A percentile compares a stretch with the other conserved stretches of the same genome.
Evolutionary conservation across 2,888 invertebrate species (phyloP).

Genomic region (Agriotes lineatus): DNA sequence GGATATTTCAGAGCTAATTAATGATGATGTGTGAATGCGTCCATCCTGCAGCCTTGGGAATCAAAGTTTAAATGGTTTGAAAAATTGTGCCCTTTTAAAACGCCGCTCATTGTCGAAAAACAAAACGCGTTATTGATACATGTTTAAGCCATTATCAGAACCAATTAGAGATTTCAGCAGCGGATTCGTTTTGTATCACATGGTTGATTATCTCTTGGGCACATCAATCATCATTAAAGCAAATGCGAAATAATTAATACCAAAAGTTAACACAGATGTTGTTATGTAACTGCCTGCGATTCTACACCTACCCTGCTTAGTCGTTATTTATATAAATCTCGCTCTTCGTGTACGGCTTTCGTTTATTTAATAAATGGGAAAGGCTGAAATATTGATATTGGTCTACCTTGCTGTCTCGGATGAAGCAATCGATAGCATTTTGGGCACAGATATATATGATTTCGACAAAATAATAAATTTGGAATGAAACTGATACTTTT

Average conservation of each 20-base stretch:
- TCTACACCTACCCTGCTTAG: background rate
- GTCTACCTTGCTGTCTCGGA: no score
- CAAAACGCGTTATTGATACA: constrained; percentile 30
- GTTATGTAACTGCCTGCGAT: background rate
- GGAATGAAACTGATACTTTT: no score
- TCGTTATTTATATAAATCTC: background rate
- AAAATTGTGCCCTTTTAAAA: background rate
- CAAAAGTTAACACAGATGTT: constrained; percentile 16
- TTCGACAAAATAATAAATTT: no score
- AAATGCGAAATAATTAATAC: constrained; percentile 20
- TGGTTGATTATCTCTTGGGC: constrained; percentile 20
- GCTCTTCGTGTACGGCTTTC: background rate
- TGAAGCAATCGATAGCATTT: no score
- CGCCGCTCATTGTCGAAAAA: background rate
- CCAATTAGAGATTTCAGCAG: constrained; percentile 23
- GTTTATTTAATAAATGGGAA: background rate
- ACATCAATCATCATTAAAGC: constrained; percentile 36
- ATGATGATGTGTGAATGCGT: background rate
- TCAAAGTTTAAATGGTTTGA: constrained; percentile 1
- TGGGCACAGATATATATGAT: no score
- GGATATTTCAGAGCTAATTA: background rate
- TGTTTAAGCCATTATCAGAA: constrained; percentile 30
- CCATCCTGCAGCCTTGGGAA: background rate
- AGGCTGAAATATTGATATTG: no score
- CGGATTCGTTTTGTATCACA: constrained; percentile 27